Evolutionary conservation across 1,140 invertebrate species (phyloP).

Genomic region (Idris sp.): DNA sequence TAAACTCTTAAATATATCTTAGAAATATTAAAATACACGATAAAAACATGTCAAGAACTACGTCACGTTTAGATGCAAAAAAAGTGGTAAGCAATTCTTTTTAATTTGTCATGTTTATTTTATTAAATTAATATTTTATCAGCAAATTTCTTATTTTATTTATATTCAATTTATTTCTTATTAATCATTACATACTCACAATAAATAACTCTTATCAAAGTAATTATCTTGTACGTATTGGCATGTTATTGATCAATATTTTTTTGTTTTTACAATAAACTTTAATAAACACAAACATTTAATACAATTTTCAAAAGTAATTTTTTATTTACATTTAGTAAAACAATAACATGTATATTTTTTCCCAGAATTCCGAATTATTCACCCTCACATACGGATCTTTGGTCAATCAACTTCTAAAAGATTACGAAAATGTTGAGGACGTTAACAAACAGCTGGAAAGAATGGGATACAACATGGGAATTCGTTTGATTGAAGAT

Average conservation of each 20-base stretch:
- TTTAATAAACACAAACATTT: no score
- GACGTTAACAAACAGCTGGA: constrained; percentile 97
- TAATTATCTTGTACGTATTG: no score
- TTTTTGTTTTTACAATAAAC: no score
- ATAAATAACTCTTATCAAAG: no score
- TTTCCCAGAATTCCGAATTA: constrained; percentile 96
- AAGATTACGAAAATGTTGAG: constrained; percentile 98
- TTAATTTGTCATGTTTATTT: neutral
- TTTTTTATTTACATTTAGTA: no score
- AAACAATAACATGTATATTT: constrained; percentile 58
- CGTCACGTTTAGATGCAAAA: constrained; percentile 81
- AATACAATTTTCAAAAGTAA: no score
- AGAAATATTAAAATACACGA: no score
- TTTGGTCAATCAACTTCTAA: constrained; percentile 96
- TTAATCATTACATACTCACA: no score
- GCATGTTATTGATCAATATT: no score
- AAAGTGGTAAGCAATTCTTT: constrained; percentile 81
- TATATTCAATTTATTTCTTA: no score
- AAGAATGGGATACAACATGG: constrained; percentile 98
- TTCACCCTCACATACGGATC: constrained; percentile 99
- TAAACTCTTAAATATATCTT: no score
- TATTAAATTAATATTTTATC: no score
- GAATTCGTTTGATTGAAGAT: constrained; percentile 97
- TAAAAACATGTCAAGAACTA: constrained; percentile 81
- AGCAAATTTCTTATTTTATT: neutral